Evolutionary conservation across 2,113 vertebrate genomes (phyloP), one percentile per base, ranked within the genome.

Genomic region (Octodon degus): DNA sequence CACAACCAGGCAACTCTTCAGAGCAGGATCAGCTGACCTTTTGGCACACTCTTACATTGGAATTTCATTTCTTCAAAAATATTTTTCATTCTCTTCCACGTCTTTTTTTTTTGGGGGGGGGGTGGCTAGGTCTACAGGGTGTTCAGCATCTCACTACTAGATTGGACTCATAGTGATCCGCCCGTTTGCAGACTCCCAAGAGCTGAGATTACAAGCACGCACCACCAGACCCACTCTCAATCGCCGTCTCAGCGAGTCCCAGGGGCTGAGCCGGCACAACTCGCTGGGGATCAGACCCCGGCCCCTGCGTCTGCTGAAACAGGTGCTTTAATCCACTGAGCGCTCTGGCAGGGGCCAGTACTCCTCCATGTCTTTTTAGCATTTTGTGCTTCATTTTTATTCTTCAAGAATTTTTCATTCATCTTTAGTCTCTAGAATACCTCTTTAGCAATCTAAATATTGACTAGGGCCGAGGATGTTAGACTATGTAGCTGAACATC

Each of bases 381-480:
- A 74, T 43, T 90, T 89, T 77, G 9, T n/a, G 12, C 70, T 85
- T 89, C 12, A n/a, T 86, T 81, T 91, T 91, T 47, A 76, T 81
- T 84, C 68, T 83, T 82, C 3, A 68, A 55, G 34, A 86, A 72
- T 81, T 90, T 94, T 96, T 90, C 62, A 62, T n/a, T 91, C 76
- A 80, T 47, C 30, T 7, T 1, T 47, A 1, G 0, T 70, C 10
- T 96, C 63, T 93, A 90, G 85, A 87, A 65, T 68, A 47, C 40
- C 13, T 95, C 32, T 63, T 32, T 67, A 47, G 76, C 67, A 50
- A 79, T 90, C 50, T 80, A 50, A 86, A 37, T 50, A 30, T 90
- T 83, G 27, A 34, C 40, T 63, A 25, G 22, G 20, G 27, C 84
- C 68, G 8, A 7, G 24, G 19, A 34, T 63, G 2, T 74, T 40